Evolutionary conservation across 2,113 vertebrate species (phyloP).

Genomic region (Caranx ignobilis): DNA sequence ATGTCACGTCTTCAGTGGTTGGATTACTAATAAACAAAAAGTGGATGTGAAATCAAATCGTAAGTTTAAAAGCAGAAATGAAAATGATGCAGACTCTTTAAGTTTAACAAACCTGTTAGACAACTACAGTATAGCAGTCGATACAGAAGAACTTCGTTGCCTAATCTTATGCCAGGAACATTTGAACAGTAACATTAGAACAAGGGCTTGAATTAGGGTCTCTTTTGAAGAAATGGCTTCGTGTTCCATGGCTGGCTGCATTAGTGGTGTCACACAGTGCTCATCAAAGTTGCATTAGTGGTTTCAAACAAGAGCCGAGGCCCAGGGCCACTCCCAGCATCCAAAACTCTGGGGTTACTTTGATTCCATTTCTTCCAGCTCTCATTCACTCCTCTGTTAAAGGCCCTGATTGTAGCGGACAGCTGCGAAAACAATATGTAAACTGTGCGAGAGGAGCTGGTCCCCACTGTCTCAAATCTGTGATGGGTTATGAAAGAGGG

Average conservation of each 20-base stretch:
- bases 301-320: conserved; percentile 25
- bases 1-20: background rate
- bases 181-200: conserved; percentile 7
- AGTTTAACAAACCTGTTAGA: too few relatives aligned
- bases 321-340: conserved; percentile 4
- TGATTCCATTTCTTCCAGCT: conserved; percentile 5
- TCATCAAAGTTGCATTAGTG: conserved; percentile 47
- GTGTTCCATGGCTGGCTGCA: conserved; percentile 13
- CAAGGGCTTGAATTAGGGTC: background rate
- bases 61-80: background rate
- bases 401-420: conserved; percentile 7
- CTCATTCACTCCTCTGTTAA: conserved; percentile 1
- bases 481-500: conserved; percentile 32
- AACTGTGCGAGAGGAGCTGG: background rate
- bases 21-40: conserved; percentile 1
- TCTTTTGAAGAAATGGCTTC: conserved; percentile 4
- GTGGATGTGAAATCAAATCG: conserved; percentile 3
- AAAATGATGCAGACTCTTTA: background rate
- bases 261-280: conserved; percentile 22
- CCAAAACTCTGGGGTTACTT: background rate
- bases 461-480: conserved; percentile 9
- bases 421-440: conserved; percentile 49
- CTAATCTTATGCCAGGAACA: conserved; percentile 31
- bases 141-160: conserved; percentile 6
- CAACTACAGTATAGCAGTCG: background rate